Percentiles rank a stretch among this genome's conserved stretches.
Conservation (phyloP, 1,140 invertebrate species). For the Drosophila ananassae region DNA sequence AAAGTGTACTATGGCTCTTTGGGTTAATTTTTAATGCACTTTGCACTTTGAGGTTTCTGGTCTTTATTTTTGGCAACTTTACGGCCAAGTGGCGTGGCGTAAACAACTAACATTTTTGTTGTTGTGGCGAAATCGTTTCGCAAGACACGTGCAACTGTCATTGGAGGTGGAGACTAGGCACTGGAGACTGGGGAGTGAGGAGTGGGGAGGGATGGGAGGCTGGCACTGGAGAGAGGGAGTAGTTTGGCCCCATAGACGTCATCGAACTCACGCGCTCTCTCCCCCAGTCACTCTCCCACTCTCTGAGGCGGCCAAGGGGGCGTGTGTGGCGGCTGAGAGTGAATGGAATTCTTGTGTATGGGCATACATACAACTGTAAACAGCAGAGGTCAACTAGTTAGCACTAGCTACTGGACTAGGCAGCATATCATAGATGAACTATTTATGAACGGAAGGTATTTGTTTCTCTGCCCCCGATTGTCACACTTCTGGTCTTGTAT, state of each 20-base stretch:
- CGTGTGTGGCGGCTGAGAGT: slow-evolving; percentile 7
- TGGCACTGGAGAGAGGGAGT: background rate
- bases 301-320: background rate
- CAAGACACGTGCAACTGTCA: slow-evolving; percentile 31
- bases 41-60: slow-evolving; percentile 29
- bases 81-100: slow-evolving; percentile 19
- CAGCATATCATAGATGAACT: too few species aligned
- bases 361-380: background rate
- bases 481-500: slow-evolving; percentile 36
- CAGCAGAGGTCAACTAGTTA: background rate
- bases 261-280: slow-evolving; percentile 25
- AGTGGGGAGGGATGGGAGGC: background rate
- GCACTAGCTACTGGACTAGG: background rate
- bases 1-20: background rate
- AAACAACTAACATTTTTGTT: slow-evolving; percentile 26
- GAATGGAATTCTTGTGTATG: slow-evolving; percentile 16
- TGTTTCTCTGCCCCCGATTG: background rate
- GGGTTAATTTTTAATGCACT: slow-evolving; percentile 31
- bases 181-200: background rate
- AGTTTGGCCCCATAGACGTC: slow-evolving; percentile 23
- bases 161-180: background rate
- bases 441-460: too few species aligned
- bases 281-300: slow-evolving; percentile 1
- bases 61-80: slow-evolving; percentile 28
- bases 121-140: slow-evolving; percentile 36